Percentiles rank a stretch among this genome's conserved stretches.
Evolutionary conservation across 2,113 vertebrate genomes (phyloP).

Genomic region (Coptodon rendalli): DNA sequence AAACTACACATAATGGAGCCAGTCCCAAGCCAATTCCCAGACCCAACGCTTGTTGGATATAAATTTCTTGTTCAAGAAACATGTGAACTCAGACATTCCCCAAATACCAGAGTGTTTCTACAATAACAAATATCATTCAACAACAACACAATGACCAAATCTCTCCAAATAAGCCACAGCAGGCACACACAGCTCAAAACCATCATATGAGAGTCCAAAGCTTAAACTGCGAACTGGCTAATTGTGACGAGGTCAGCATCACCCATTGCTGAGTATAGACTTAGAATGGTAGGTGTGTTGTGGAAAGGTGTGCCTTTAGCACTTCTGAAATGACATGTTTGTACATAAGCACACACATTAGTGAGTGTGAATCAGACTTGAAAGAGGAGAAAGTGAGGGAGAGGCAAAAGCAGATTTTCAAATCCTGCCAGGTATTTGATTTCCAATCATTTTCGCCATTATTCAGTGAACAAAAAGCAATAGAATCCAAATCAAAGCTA

Average conservation of each 20-base stretch:
- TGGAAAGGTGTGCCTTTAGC: not conserved
- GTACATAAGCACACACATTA: not conserved
- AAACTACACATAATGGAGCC: conserved; percentile 3
- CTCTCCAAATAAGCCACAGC: not conserved
- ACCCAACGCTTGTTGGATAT: not conserved
- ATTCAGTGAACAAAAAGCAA: not conserved
- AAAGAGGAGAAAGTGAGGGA: not conserved
- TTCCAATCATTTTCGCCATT: not conserved
- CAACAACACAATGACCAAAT: not conserved
- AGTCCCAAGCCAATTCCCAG: not conserved
- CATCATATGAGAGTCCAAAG: not conserved
- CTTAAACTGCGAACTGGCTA: not conserved
- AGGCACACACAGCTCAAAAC: not conserved
- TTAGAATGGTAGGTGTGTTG: not conserved
- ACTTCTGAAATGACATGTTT: not conserved
- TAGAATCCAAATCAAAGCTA: not conserved
- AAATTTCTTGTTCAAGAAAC: not conserved
- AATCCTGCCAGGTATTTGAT: not conserved
- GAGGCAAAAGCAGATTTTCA: not conserved
- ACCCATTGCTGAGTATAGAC: not conserved
- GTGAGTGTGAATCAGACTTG: not conserved
- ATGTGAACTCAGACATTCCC: not conserved
- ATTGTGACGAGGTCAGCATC: not conserved
- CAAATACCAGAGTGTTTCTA: not conserved
- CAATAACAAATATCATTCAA: not conserved